Evolutionary conservation across 2,113 vertebrate species (phyloP), one percentile per base, ranked within the genome.

Genomic region (Pionites leucogaster): DNA sequence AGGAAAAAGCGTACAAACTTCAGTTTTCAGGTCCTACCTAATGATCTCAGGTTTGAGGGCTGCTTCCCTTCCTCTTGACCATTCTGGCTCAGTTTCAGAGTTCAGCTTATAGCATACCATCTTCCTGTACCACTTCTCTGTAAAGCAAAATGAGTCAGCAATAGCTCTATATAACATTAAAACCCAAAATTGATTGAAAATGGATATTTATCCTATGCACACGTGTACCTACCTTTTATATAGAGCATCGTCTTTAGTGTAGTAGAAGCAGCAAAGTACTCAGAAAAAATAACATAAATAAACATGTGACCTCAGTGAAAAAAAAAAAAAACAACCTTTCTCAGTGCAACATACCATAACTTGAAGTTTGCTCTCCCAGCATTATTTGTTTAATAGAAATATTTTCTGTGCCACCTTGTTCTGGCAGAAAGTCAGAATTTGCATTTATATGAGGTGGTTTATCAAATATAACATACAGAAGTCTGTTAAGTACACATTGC

Each of bases 381-480:
- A 97, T 98, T 98, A 98, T 98, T 98, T 98, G 98, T 98, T 98
- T 98, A 98, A 98, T 98, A 98, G 98, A 98, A 98, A 98, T 98
- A 98, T 98, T 98, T 98, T 96, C 97, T n/a, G 88, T 98, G 98
- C 98, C 98, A 98, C 98, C 98, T 98, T 98, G 98, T 98, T 98
- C 98, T 98, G 98, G 98, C 98, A 98, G 97, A 98, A 98, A 98
- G 98, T 98, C 98, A 98, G 98, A 98, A 98, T 98, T 98, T 98
- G 98, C 98, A 98, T 98, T 98, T 98, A 98, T 98, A 98, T 98
- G 98, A 98, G 98, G 98, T 98, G 98, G 97, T 98, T 98, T 98
- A 98, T 98, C 98, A 98, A 98, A 98, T 98, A 98, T 98, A 98
- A 98, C 98, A 98, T 98, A 98, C 98, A 98, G 98, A 98, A 98